Evolutionary conservation across 1,140 invertebrate genomes (phyloP).

Genomic region (Bombus waltoni): DNA sequence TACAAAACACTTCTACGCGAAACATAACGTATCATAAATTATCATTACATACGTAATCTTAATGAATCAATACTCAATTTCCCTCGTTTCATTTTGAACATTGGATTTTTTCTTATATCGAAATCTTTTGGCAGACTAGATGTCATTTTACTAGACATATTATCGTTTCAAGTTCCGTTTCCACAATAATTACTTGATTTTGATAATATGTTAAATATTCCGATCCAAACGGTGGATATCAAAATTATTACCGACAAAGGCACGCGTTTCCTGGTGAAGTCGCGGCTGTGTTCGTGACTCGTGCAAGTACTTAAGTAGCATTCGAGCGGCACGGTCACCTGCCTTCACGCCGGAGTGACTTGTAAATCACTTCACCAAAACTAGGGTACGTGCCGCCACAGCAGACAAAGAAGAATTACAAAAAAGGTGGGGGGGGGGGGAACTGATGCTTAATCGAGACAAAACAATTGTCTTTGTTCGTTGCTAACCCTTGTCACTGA

Average conservation of each 20-base stretch:
- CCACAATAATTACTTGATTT: neutral
- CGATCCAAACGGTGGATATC: constrained; percentile 19
- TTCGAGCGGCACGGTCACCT: constrained; percentile 79
- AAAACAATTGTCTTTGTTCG: constrained; percentile 59
- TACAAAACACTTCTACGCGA: neutral
- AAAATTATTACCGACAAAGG: constrained; percentile 44
- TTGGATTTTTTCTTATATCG: neutral
- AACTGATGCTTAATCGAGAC: constrained; percentile 53
- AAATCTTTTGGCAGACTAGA: neutral
- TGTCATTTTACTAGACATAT: neutral
- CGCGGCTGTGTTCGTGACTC: constrained; percentile 51
- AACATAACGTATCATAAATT: no score
- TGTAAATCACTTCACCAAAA: constrained; percentile 81
- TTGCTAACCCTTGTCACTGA: neutral
- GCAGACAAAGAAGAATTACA: constrained; percentile 53
- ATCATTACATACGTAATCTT: no score
- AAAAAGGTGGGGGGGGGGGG: constrained; percentile 11
- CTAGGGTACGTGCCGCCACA: constrained; percentile 75
- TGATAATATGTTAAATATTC: neutral
- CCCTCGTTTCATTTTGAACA: no score
- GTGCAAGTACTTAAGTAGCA: constrained; percentile 66
- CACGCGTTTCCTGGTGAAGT: constrained; percentile 43
- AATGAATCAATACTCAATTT: no score
- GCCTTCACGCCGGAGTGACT: constrained; percentile 81
- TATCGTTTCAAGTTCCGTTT: neutral